Percentiles rank a stretch among this genome's conserved stretches.
Conservation (phyloP, 2,113 vertebrate genomes). For the Leptosomus discolor region DNA sequence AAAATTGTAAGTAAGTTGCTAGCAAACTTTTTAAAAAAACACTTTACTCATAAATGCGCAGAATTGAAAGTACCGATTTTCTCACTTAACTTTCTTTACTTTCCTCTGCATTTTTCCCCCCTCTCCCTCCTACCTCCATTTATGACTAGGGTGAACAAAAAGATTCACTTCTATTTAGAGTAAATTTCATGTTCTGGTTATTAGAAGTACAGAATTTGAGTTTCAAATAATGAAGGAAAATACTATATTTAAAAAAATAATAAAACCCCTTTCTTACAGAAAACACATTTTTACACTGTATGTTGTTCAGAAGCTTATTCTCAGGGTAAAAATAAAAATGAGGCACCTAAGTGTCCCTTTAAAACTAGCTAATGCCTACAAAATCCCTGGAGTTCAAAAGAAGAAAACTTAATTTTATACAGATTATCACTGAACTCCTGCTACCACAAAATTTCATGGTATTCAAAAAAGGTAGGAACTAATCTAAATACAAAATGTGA, state of each 20-base stretch:
- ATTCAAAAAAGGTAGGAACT: neutral
- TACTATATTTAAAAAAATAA: neutral
- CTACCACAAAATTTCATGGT: neutral
- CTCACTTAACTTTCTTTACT: neutral
- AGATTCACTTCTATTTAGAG: neutral
- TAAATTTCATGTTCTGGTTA: neutral
- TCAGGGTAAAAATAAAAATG: neutral
- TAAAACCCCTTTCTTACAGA: neutral
- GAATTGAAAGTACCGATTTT: neutral
- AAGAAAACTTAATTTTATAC: neutral
- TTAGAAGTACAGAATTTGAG: neutral
- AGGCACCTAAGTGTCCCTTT: neutral
- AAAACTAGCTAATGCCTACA: neutral
- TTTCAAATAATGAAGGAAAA: neutral
- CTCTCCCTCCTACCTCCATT: neutral
- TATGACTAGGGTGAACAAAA: neutral
- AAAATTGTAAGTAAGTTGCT: neutral
- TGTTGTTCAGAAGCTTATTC: neutral
- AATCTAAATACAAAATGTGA: neutral
- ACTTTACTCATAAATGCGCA: neutral
- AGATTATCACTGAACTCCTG: neutral
- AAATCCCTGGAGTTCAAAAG: neutral
- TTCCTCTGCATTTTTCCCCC: neutral
- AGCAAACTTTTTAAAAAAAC: neutral
- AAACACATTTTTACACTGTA: neutral